Evolutionary conservation across 2,888 invertebrate genomes (phyloP), one percentile per base, ranked within the genome.

Genomic region (Dione juno): DNA sequence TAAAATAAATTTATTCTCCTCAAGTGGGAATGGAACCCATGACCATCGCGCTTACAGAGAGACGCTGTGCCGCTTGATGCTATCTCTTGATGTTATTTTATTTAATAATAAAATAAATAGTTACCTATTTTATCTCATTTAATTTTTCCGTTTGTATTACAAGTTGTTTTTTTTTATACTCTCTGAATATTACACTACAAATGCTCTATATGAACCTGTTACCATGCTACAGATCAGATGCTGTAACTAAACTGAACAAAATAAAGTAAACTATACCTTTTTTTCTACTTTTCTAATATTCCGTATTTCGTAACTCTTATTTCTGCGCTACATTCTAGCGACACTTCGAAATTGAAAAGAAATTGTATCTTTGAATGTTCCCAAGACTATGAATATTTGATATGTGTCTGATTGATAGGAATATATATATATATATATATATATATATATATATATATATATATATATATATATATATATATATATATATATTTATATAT

Each of bases 301-400:
- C 19, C 11, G 11, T 37, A 13, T 48, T 37, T 37, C 37, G 11
- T 16, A 78, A 78, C 80, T 83, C 80, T 84, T 85, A 84, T 85
- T 86, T 86, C 84, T 81, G 82, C 81, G 28, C 83, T 11, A 53
- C 41, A 41, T 53, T 35, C 54, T 35, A 45, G 75, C 78, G 86
- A 89, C 87, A 87, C 86, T 88, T 86, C 84, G 82, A 85, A 88
- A 89, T 88, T 89, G 88, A 86, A 88, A 88, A 88, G 83, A 85
- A 87, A 88, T 70, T 75, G 71, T 67, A 69, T 66, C 66, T 61
- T 65, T 16, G 59, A 48, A 66, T 71, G 78, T 77, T 72, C 75
- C 65, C 59, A 40, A 78, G 54, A 77, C 76, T 79, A 83, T 83
- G 86, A 85, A 85, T 86, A 86, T 85, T 84, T 83, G 81, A 81